These are phyloP conservation scores for Fratercula arctica DNA, from an alignment of 2,797 vertebrate species.

Conservation along the genomic window DNA sequence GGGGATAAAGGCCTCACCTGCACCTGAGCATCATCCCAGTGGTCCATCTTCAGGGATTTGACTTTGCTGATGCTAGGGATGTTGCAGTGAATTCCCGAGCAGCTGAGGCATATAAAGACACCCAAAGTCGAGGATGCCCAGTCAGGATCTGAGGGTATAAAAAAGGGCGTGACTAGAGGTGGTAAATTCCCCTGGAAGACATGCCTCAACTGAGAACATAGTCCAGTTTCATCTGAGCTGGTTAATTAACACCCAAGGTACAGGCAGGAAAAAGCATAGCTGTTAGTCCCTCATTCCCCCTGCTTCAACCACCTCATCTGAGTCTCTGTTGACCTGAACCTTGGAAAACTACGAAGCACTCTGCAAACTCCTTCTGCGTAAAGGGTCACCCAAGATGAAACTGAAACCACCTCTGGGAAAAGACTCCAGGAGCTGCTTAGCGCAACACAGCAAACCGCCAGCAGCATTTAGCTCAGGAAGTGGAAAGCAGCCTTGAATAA, in stretches of 20 bases:
- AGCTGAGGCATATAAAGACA: slow-evolving; percentile 74
- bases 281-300: background rate
- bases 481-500: background rate
- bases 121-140: slow-evolving; percentile 76
- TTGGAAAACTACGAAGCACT: background rate
- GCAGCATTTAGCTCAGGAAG: background rate
- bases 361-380: background rate
- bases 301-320: background rate
- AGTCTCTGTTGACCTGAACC: background rate
- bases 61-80: slow-evolving; percentile 73
- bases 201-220: background rate
- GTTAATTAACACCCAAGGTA: background rate
- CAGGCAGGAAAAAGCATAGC: background rate
- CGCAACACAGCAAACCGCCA: background rate
- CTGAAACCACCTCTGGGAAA: background rate
- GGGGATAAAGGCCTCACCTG: slow-evolving; percentile 64
- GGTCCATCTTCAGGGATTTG: slow-evolving; percentile 73
- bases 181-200: background rate
- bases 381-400: background rate
- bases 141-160: slow-evolving; percentile 65
- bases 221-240: background rate
- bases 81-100: slow-evolving; percentile 74
- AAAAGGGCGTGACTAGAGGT: background rate
- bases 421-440: background rate
- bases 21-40: slow-evolving; percentile 72